Evolutionary conservation across 2,888 invertebrate genomes (phyloP).

Genomic region (Candidula unifasciata): DNA sequence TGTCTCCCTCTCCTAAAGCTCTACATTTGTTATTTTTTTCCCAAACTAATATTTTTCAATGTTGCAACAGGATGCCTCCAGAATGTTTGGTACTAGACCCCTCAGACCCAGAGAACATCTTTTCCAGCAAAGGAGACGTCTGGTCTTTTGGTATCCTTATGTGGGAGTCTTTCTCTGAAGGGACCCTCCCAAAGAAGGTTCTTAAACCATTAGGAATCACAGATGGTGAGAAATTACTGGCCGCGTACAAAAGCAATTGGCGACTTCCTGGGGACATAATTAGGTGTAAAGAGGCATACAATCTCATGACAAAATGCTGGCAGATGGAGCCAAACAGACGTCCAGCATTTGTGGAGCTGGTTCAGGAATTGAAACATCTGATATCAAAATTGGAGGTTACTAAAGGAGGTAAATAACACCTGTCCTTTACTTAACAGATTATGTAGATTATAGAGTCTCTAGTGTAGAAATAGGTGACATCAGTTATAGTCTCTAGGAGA

Average conservation of each 20-base stretch:
- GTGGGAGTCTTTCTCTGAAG: slow-evolving; percentile 37
- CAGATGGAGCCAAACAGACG: neutral
- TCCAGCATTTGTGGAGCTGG: slow-evolving; percentile 37
- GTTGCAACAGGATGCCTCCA: slow-evolving; percentile 17
- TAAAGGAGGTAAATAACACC: too few relatives aligned
- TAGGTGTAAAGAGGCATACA: neutral
- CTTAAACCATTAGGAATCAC: neutral
- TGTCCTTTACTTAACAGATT: too few relatives aligned
- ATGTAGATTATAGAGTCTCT: too few relatives aligned
- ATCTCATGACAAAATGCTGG: slow-evolving; percentile 32
- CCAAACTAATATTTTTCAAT: too few relatives aligned
- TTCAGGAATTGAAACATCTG: too few relatives aligned
- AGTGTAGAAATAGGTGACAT: too few relatives aligned
- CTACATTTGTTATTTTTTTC: too few relatives aligned
- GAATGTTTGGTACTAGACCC: slow-evolving; percentile 37
- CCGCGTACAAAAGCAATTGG: neutral
- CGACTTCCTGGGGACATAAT: neutral
- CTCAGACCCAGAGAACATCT: neutral
- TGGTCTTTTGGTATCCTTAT: slow-evolving; percentile 42
- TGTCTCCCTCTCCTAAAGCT: too few relatives aligned
- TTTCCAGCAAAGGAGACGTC: slow-evolving; percentile 43
- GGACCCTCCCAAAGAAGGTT: neutral
- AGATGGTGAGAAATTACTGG: neutral
- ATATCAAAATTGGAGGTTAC: too few relatives aligned
- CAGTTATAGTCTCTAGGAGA: too few relatives aligned